phyloP scores from a whole-genome alignment of 2,113 vertebrate species.

The Cinclus mexicanus region DNA sequence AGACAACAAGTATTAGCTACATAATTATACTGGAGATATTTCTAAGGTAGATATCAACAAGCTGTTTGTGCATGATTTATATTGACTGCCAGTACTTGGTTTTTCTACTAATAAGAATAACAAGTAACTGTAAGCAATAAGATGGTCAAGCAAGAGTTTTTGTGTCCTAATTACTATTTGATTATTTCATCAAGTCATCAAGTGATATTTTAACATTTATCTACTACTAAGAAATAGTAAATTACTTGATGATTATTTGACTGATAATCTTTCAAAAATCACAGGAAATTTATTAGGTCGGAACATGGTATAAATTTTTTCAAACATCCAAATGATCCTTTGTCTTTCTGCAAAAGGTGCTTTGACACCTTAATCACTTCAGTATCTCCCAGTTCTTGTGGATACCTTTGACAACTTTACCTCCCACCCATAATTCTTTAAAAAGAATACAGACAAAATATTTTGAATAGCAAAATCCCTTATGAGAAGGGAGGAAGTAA shows the following conservation, averaged over 20 bases:
- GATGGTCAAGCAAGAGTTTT: background rate
- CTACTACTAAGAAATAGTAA: conserved; percentile 19
- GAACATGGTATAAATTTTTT: background rate
- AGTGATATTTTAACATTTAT: background rate
- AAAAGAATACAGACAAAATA: background rate
- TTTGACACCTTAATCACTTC: background rate
- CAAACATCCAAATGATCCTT: background rate
- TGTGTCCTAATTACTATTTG: background rate
- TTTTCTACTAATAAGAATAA: background rate
- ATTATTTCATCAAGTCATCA: background rate
- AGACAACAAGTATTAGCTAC: background rate
- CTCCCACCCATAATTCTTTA: background rate
- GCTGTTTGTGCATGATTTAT: background rate
- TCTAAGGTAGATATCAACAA: background rate
- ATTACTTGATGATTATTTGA: conserved; percentile 39
- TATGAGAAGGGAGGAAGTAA: background rate
- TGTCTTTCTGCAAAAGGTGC: background rate
- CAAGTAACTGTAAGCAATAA: background rate
- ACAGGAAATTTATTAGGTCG: conserved; percentile 2
- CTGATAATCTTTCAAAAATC: conserved; percentile 34
- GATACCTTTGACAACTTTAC: background rate
- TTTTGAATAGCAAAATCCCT: background rate
- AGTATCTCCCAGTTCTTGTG: background rate
- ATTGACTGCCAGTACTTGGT: background rate
- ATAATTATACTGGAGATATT: background rate